phyloP scores from a whole-genome alignment of 2,797 vertebrate species.

The Antrozous pallidus region DNA sequence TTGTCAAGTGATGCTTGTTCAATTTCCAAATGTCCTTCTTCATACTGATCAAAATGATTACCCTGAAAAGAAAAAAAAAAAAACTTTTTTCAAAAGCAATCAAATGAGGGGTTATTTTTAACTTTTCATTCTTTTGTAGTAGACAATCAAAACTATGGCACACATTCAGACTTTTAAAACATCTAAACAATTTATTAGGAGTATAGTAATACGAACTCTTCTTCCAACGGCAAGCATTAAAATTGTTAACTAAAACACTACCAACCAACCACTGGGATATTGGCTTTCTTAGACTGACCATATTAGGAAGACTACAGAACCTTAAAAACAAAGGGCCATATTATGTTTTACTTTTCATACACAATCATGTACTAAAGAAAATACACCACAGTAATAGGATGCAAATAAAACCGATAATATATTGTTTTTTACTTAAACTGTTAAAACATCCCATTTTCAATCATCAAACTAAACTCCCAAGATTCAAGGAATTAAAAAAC shows the following conservation, averaged over 20 bases:
- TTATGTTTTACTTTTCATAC: conserved; percentile 36
- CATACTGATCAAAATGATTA: conserved; percentile 99
- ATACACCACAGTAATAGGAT: neutral
- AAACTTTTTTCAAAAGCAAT: conserved; percentile 57
- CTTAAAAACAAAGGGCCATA: neutral
- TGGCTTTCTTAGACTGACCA: neutral
- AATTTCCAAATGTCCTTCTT: conserved; percentile 98
- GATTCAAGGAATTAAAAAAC: neutral
- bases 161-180: conserved; percentile 29
- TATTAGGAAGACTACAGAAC: neutral
- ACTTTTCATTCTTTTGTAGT: conserved; percentile 1
- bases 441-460: conserved; percentile 16
- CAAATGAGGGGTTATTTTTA: neutral
- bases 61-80: conserved; percentile 85
- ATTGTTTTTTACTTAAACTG: neutral
- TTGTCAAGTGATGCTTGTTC: conserved; percentile 99
- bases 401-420: neutral
- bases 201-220: neutral
- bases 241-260: conserved; percentile 36
- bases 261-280: neutral
- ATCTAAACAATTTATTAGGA: neutral
- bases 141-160: conserved; percentile 15
- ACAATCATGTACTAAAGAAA: neutral
- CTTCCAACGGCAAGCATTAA: neutral
- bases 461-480: neutral